These are phyloP conservation scores for Crocuta crocuta DNA, from an alignment of 2,113 vertebrate species.

Conservation along the genomic window DNA sequence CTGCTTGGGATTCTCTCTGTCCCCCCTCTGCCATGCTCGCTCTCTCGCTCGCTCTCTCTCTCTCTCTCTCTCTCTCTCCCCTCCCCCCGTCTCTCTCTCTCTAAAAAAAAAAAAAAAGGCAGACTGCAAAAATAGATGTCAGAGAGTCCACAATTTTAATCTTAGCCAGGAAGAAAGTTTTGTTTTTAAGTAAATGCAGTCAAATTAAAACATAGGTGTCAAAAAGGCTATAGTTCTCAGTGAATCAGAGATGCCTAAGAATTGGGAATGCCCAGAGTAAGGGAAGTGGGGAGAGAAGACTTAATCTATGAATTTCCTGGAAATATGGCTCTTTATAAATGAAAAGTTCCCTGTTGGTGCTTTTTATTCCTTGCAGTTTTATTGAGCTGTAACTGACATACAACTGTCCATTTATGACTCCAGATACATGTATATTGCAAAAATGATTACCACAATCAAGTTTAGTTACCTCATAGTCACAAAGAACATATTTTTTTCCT, in stretches of 20 bases:
- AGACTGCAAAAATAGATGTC: conserved; percentile 2
- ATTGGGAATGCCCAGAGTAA: background rate
- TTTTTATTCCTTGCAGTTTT: background rate
- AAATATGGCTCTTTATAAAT: background rate
- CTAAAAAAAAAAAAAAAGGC: background rate
- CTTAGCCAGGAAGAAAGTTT: conserved; percentile 32
- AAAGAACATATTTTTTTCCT: background rate
- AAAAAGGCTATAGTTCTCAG: background rate
- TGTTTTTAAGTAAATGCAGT: conserved; percentile 53
- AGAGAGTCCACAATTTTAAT: background rate
- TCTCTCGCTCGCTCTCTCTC: no score
- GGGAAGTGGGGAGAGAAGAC: background rate
- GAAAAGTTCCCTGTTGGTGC: background rate
- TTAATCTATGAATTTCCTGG: conserved; percentile 11
- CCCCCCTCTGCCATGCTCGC: no score
- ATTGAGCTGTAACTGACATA: background rate
- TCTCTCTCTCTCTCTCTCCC: no score
- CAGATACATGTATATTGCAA: background rate
- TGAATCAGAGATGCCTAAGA: conserved; percentile 8
- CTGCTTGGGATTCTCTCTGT: no score
- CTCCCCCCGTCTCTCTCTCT: no score
- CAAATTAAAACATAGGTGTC: conserved; percentile 35
- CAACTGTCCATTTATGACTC: background rate
- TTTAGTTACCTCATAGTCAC: background rate
- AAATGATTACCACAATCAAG: background rate